These are phyloP conservation scores for Sebastiscus albofasciatus DNA, from an alignment of 2,797 vertebrate genomes.

Conservation along the genomic window DNA sequence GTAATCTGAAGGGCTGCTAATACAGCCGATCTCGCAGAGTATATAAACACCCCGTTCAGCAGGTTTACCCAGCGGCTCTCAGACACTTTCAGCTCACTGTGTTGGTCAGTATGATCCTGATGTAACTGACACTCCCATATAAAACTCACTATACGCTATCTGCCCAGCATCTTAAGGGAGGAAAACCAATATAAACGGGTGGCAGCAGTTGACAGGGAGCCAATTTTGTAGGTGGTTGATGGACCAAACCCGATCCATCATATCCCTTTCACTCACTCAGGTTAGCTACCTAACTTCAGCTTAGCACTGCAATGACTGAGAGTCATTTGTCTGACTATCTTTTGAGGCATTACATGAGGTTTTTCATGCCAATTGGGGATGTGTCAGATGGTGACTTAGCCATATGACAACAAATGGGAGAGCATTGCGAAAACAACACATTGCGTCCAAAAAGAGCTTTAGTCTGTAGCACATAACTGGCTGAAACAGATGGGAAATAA, in stretches of 20 bases:
- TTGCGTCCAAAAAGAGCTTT: constrained; percentile 18
- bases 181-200: not conserved
- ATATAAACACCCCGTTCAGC: not conserved
- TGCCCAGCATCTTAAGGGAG: not conserved
- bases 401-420: constrained; percentile 38
- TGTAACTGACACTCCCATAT: not conserved
- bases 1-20: not conserved
- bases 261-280: not conserved
- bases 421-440: constrained; percentile 29
- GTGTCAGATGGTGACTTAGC: constrained; percentile 46
- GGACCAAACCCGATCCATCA: not conserved
- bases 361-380: constrained; percentile 11
- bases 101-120: not conserved
- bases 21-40: not conserved
- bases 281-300: not conserved
- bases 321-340: not conserved
- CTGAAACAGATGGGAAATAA: constrained; percentile 43
- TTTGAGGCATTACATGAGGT: not conserved
- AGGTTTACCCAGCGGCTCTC: not conserved
- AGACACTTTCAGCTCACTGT: not conserved
- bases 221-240: constrained; percentile 15
- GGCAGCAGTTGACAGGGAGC: not conserved
- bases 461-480: constrained; percentile 1
- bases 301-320: not conserved
- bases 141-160: not conserved